phyloP scores from a whole-genome alignment of 2,113 vertebrate species.

The Neofelis nebulosa region DNA sequence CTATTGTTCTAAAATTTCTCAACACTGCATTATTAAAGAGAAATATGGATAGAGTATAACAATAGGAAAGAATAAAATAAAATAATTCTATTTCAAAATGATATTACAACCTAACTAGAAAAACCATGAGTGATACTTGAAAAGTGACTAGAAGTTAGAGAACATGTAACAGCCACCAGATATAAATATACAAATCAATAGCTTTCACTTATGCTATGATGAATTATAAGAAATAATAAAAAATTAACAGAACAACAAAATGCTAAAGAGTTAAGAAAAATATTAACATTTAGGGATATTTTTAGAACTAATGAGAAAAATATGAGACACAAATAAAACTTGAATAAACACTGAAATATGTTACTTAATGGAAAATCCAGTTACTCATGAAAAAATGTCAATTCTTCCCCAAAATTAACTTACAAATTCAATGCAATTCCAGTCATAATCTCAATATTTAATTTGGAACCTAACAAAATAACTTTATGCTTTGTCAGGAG shows the following conservation, averaged over 20 bases:
- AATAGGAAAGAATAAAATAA: neutral
- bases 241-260: neutral
- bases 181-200: neutral
- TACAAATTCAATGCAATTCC: neutral
- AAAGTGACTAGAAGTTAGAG: neutral
- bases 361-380: neutral
- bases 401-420: neutral
- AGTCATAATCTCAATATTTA: neutral
- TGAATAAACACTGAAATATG: conserved; percentile 1
- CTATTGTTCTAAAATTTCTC: neutral
- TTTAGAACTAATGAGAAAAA: neutral
- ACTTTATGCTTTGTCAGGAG: neutral
- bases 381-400: neutral
- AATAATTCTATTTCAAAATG: neutral
- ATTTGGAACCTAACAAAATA: neutral
- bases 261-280: neutral
- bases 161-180: neutral
- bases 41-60: neutral
- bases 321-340: neutral
- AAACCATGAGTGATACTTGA: neutral
- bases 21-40: neutral
- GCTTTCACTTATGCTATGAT: neutral
- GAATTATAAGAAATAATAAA: neutral
- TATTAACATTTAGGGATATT: neutral
- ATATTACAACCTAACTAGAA: neutral